Conservation (phyloP, 2,797 vertebrate genomes). For the Catharus ustulatus region DNA sequence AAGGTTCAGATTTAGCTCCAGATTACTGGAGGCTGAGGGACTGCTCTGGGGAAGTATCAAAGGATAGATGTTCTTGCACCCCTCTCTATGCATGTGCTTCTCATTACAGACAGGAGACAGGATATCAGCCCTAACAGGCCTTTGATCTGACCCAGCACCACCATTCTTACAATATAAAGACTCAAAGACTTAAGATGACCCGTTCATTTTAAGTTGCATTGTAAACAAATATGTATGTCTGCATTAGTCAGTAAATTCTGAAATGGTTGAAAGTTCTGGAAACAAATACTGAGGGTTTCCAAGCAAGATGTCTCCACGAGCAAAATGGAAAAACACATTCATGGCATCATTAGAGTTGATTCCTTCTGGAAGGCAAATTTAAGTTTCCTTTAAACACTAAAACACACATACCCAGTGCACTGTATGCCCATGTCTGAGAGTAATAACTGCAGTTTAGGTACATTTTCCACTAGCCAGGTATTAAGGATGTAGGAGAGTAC, state of each 20-base stretch:
- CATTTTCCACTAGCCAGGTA: not conserved
- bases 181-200: not conserved
- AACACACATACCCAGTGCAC: rapidly evolving
- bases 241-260: not conserved
- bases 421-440: not conserved
- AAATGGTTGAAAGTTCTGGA: not conserved
- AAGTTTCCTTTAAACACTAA: not conserved
- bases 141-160: not conserved
- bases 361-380: not conserved
- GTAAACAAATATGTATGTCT: not conserved
- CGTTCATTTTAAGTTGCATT: not conserved
- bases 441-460: not conserved
- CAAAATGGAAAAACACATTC: not conserved
- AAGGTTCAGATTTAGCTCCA: not conserved
- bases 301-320: not conserved
- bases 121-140: not conserved
- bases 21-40: not conserved
- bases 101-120: not conserved
- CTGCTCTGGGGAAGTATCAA: not conserved
- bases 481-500: not conserved
- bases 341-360: not conserved
- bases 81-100: not conserved
- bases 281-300: not conserved
- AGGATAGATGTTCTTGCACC: not conserved
- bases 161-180: not conserved